phyloP scores from a whole-genome alignment of 1,140 invertebrate species.

The Drosophila kohkoa region DNA sequence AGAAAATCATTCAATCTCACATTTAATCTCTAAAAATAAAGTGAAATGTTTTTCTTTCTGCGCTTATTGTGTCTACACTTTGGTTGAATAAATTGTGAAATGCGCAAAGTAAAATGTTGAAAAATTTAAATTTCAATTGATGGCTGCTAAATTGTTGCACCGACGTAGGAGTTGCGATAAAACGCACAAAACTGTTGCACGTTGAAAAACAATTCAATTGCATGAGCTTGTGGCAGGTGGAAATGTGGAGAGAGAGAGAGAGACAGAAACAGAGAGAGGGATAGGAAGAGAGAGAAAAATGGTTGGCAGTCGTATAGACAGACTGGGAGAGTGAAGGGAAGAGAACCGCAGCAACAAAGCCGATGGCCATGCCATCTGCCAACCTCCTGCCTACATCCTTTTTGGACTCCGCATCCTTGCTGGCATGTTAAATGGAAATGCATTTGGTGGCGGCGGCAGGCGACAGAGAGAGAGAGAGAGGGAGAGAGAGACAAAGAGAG shows the following conservation, averaged over 20 bases:
- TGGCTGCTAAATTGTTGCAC: constrained; percentile 32
- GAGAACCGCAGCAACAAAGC: background rate
- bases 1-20: too few species aligned
- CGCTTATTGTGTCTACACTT: background rate
- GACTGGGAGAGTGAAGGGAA: background rate
- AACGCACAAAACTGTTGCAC: constrained; percentile 55
- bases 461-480: too few species aligned
- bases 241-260: constrained; percentile 26
- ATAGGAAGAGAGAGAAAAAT: constrained; percentile 6
- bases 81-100: constrained; percentile 13
- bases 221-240: constrained; percentile 23
- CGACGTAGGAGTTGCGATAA: constrained; percentile 11
- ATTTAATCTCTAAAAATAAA: background rate
- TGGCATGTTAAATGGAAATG: constrained; percentile 66
- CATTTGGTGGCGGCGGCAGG: constrained; percentile 43
- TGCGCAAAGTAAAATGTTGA: constrained; percentile 6
- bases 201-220: constrained; percentile 56
- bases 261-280: background rate
- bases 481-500: too few species aligned
- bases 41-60: background rate
- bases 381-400: constrained; percentile 3
- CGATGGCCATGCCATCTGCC: background rate
- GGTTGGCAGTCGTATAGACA: constrained; percentile 1
- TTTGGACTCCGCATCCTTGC: constrained; percentile 4
- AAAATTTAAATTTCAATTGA: constrained; percentile 18